A percentile compares a stretch with the other conserved stretches of the same genome.
Evolutionary conservation across 2,797 vertebrate species (phyloP).

Genomic region (Enteromius paludinosus): DNA sequence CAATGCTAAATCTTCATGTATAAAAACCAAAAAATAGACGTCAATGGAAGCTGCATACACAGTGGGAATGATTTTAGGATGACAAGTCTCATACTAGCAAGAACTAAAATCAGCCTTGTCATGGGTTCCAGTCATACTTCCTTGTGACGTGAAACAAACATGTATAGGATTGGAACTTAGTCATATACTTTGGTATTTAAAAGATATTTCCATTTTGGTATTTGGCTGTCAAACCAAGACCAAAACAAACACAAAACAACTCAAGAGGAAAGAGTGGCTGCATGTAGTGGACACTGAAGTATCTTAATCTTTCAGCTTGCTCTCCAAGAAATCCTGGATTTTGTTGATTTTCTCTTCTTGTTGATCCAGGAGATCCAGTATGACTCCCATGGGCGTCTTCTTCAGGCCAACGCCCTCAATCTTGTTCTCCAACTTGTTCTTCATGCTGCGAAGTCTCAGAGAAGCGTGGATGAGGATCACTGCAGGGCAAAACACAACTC

Average conservation of each 20-base stretch:
- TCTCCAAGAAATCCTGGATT: constrained; percentile 90
- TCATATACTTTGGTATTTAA: constrained; percentile 20
- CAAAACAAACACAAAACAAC: neutral
- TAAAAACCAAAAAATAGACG: neutral
- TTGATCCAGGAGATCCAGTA: constrained; percentile 94
- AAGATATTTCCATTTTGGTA: neutral
- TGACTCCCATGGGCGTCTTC: constrained; percentile 94
- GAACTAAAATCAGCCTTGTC: neutral
- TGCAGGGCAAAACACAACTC: constrained; percentile 60
- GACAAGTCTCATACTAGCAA: neutral
- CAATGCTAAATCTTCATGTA: neutral
- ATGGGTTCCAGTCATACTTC: neutral
- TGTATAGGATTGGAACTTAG: neutral
- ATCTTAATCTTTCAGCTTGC: constrained; percentile 85
- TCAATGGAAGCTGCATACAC: neutral
- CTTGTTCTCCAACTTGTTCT: constrained; percentile 97
- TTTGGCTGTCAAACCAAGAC: constrained; percentile 2
- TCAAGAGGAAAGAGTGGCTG: neutral
- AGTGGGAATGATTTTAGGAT: neutral
- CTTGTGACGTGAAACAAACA: neutral
- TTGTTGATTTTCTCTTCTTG: constrained; percentile 92
- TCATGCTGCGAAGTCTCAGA: constrained; percentile 91
- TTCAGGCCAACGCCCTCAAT: constrained; percentile 92
- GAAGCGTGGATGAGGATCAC: constrained; percentile 96
- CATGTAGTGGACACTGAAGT: neutral